A percentile compares a stretch with the other conserved stretches of the same genome.
Conservation (phyloP, 2,797 vertebrate species). For the Ctenosaura bakeri region DNA sequence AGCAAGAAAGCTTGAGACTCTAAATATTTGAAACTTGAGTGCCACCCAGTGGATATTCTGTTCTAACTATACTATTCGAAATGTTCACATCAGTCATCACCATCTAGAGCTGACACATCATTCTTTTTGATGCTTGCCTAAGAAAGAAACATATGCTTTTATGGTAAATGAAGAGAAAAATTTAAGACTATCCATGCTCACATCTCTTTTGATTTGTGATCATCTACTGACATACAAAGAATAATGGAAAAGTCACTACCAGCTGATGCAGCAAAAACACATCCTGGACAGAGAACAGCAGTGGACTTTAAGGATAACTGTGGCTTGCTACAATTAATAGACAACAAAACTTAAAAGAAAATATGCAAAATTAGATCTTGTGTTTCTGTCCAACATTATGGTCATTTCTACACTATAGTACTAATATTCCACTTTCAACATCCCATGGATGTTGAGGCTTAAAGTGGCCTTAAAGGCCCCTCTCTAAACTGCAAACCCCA, state of each 20-base stretch:
- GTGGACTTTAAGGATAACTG: constrained; percentile 36
- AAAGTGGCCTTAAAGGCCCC: too few species aligned
- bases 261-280: not conserved
- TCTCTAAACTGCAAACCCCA: too few species aligned
- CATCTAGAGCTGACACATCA: not conserved
- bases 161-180: constrained; percentile 51
- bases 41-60: constrained; percentile 68
- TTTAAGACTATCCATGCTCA: constrained; percentile 53
- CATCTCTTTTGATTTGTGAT: constrained; percentile 68
- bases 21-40: constrained; percentile 43
- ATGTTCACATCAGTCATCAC: not conserved
- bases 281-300: constrained; percentile 55
- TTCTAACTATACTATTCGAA: constrained; percentile 16
- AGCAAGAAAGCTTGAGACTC: not conserved
- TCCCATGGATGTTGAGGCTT: too few species aligned
- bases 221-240: constrained; percentile 58
- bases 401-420: too few species aligned
- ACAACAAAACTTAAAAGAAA: constrained; percentile 31
- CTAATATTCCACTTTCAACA: too few species aligned
- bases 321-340: not conserved
- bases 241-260: constrained; percentile 51
- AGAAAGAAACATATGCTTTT: constrained; percentile 51
- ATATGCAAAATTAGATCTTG: constrained; percentile 8
- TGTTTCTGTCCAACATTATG: constrained; percentile 21
- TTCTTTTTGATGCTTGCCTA: constrained; percentile 43